phyloP scores from a whole-genome alignment of 2,113 vertebrate genomes.

The Gobio gobio region DNA sequence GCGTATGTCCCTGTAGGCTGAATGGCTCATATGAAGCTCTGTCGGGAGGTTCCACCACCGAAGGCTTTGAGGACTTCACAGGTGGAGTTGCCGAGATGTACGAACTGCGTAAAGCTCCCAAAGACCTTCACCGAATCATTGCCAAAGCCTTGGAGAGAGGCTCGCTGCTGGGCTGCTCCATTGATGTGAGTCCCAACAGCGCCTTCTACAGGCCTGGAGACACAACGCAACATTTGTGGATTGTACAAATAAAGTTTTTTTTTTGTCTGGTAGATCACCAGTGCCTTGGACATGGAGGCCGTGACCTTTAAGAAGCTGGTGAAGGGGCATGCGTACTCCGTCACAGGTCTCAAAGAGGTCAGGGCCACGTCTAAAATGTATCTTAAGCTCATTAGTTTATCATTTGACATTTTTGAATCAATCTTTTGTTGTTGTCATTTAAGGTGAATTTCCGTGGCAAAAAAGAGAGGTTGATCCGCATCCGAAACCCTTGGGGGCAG shows the following conservation, averaged over 20 bases:
- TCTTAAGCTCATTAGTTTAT: not conserved
- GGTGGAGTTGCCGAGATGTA: conserved; percentile 85
- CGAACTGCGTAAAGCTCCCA: conserved; percentile 77
- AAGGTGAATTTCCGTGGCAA: conserved; percentile 76
- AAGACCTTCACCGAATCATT: conserved; percentile 80
- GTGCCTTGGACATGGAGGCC: conserved; percentile 80
- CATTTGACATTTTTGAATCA: not conserved
- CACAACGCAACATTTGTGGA: not conserved
- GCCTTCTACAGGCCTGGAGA: not conserved
- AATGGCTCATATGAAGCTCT: conserved; percentile 87
- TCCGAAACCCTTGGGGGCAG: conserved; percentile 88
- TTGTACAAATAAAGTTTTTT: not conserved
- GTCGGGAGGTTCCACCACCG: conserved; percentile 84
- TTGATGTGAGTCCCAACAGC: conserved; percentile 75
- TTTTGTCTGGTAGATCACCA: conserved; percentile 78
- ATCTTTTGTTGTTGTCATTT: not conserved
- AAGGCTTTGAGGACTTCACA: conserved; percentile 92
- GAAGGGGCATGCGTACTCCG: conserved; percentile 90
- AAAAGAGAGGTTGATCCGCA: conserved; percentile 77
- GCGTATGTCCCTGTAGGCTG: conserved; percentile 70
- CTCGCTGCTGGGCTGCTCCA: conserved; percentile 90
- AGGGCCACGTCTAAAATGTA: conserved; percentile 55
- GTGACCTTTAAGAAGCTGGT: conserved; percentile 89
- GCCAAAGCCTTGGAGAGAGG: conserved; percentile 80
- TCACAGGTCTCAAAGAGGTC: conserved; percentile 83